Base-by-base conservation (phyloP, 2,113 vertebrate species). In the Eulemur rufifrons region DNA sequence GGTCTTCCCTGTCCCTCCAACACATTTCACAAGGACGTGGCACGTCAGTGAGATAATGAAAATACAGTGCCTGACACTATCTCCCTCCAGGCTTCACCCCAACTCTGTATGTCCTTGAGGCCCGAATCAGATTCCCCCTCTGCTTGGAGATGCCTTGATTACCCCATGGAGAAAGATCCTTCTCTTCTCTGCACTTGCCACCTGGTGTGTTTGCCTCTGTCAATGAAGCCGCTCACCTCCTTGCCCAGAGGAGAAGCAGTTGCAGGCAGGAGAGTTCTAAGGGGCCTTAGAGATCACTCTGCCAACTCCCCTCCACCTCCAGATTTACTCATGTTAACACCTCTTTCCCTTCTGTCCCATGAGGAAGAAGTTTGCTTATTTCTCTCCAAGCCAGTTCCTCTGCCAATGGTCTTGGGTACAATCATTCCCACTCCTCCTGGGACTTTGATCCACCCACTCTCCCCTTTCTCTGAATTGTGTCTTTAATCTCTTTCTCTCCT, bases 401-500 rank as follows among this genome's bases (percentile, higher is more conserved):
- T 25, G 15, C n/a, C 25, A 29, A 32, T 9, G 20, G 47, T 37
- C 74, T 69, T 74, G 50, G 25, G 23, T 59, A 23, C 42, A 45
- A 6, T 14, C 45, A 39, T 64, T 76, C 61, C 52, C 42, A 37
- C 23, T 77, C 27, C 47, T 76, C 29, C 82, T 34, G 12, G 8
- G 68, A 54, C 71, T 50, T 34, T 39, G 18, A 77, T 12, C 37
- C 50, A 85, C 32, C 71, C 23, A 8, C 32, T n/a, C 61, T 84
- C 45, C 66, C n/a, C 39, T 87, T 73, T 52, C 25, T 86, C 56
- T 68, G 14, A 81, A 47, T 77, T 42, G 34, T 23, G 10, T 89
- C 74, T 94, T 89, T 69, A 37, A 66, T 80, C 21, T 91, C 42
- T 80, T 89, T 91, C 23, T 92, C 66, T 86, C 94, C 73, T 92